phyloP scores from a whole-genome alignment of 2,797 vertebrate species.

The Ceryle rudis region DNA sequence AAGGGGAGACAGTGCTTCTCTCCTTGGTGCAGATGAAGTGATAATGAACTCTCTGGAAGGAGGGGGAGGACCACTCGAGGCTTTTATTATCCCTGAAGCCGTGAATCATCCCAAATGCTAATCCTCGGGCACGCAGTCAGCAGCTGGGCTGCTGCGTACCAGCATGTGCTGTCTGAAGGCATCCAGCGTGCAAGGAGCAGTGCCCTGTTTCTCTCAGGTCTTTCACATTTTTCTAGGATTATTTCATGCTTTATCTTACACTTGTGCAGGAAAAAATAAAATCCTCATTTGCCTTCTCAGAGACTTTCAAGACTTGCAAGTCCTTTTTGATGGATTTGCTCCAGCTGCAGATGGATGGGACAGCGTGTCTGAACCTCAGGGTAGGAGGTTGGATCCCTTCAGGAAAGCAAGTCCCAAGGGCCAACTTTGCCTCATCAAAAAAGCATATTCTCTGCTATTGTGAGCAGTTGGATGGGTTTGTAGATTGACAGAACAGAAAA shows the following conservation, averaged over 20 bases:
- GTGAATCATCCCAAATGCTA: slow-evolving; percentile 45
- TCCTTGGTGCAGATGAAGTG: slow-evolving; percentile 7
- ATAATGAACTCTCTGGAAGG: slow-evolving; percentile 36
- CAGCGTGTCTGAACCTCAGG: neutral
- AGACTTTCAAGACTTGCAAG: neutral
- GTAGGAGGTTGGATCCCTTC: neutral
- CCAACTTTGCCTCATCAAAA: neutral
- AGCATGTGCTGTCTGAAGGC: neutral
- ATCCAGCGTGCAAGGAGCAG: neutral
- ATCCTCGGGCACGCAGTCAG: slow-evolving; percentile 4
- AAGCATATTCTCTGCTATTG: neutral
- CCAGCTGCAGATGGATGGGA: neutral
- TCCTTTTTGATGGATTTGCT: neutral
- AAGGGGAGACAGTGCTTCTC: slow-evolving; percentile 25
- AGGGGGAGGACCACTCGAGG: neutral
- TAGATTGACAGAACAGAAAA: neutral
- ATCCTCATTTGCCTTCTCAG: neutral
- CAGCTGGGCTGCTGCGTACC: slow-evolving; percentile 1
- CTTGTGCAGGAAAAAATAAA: neutral
- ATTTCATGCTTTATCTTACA: neutral
- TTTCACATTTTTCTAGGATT: neutral
- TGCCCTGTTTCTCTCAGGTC: neutral
- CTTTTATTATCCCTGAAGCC: slow-evolving; percentile 49
- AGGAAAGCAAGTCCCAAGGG: neutral
- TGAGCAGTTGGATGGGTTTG: neutral